These are phyloP conservation scores for Eleutherodactylus coqui DNA, from an alignment of 2,797 vertebrate species.

Conservation along the genomic window DNA sequence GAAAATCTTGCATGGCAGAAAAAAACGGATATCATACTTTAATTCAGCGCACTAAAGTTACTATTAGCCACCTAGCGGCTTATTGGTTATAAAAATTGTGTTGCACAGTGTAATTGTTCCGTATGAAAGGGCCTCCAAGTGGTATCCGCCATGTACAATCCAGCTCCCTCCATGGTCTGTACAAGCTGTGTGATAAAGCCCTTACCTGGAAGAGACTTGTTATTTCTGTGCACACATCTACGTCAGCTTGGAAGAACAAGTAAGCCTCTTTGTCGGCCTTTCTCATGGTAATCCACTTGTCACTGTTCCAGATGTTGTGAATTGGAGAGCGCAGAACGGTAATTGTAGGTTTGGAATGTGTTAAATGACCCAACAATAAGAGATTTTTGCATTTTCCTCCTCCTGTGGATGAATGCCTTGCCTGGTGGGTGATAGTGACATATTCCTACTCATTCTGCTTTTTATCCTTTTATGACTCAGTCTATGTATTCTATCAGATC, in stretches of 20 bases:
- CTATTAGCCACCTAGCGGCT: no score
- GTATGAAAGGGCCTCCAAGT: neutral
- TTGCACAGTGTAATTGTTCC: no score
- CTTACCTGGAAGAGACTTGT: neutral
- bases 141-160: neutral
- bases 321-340: slow-evolving; percentile 54
- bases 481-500: slow-evolving; percentile 35
- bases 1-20: no score
- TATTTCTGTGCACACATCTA: neutral
- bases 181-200: neutral
- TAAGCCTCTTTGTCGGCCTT: no score
- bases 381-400: slow-evolving; percentile 66
- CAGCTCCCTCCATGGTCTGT: neutral
- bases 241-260: neutral
- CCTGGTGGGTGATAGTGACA: slow-evolving; percentile 63
- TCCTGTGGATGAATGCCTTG: slow-evolving; percentile 62
- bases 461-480: slow-evolving; percentile 66
- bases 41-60: no score
- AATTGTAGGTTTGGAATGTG: slow-evolving; percentile 66
- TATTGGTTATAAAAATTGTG: no score
- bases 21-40: no score
- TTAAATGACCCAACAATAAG: slow-evolving; percentile 64
- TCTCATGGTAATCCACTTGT: slow-evolving; percentile 59
- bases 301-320: slow-evolving; percentile 41
- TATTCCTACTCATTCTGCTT: slow-evolving; percentile 65